Evolutionary conservation across 2,797 vertebrate genomes (phyloP).

Genomic region (Spinus olivaceus): DNA sequence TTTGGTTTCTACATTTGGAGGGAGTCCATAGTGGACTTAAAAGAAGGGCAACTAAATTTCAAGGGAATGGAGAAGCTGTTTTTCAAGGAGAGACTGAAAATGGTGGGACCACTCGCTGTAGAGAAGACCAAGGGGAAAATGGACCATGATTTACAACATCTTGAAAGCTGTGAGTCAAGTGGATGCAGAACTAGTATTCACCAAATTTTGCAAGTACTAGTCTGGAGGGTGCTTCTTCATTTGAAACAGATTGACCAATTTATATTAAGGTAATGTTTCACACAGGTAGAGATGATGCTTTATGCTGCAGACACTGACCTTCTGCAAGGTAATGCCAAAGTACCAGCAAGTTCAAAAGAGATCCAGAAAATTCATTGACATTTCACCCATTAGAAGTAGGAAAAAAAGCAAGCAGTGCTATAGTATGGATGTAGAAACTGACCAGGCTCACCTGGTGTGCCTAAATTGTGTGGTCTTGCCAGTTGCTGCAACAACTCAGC

Average conservation of each 20-base stretch:
- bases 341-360: not conserved
- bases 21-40: not conserved
- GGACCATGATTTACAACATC: not conserved
- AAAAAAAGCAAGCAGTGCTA: not conserved
- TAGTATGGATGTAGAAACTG: not conserved
- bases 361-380: not conserved
- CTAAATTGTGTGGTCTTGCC: not conserved
- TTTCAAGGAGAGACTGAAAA: not conserved
- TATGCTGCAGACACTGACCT: not conserved
- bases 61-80: not conserved
- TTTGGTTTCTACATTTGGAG: not conserved
- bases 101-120: not conserved
- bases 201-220: not conserved
- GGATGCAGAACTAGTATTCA: not conserved
- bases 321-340: not conserved
- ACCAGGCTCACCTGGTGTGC: not conserved
- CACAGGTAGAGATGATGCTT: not conserved
- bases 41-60: not conserved
- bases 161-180: not conserved
- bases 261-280: not conserved
- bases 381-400: accelerated
- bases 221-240: not conserved
- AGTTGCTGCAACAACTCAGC: not conserved
- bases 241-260: not conserved
- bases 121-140: not conserved